Evolutionary conservation across 2,888 invertebrate genomes (phyloP).

Genomic region (Dermolepida albohirtum): DNA sequence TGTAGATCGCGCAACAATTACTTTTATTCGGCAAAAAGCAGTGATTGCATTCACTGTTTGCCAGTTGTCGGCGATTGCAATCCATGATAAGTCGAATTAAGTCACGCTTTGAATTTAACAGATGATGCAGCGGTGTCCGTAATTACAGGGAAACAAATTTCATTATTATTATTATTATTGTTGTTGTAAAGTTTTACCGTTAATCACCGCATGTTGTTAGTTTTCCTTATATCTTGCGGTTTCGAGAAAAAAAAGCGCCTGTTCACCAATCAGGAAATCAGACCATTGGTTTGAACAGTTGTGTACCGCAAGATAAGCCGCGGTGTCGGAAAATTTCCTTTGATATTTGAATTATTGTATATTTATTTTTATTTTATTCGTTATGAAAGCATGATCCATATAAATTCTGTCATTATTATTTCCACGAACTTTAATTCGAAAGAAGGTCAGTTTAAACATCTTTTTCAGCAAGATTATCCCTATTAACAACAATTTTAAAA

Average conservation of each 20-base stretch:
- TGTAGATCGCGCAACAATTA: background rate
- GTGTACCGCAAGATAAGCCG: constrained; percentile 17
- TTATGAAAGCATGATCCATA: too few relatives aligned
- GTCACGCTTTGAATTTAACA: constrained; percentile 25
- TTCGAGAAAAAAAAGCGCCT: background rate
- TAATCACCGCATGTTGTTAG: constrained; percentile 5
- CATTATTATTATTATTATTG: background rate
- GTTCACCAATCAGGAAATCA: constrained; percentile 16
- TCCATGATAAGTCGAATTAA: constrained; percentile 8
- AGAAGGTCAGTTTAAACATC: too few relatives aligned
- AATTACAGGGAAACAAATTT: constrained; percentile 30
- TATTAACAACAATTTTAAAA: too few relatives aligned
- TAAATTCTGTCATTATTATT: too few relatives aligned
- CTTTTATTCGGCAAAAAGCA: background rate
- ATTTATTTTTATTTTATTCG: too few relatives aligned
- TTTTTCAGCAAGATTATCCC: too few relatives aligned
- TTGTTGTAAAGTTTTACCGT: background rate
- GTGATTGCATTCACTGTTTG: background rate
- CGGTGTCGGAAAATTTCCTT: background rate
- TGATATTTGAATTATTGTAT: constrained; percentile 3
- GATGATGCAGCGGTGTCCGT: constrained; percentile 9
- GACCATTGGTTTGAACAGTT: constrained; percentile 2
- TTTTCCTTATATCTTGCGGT: constrained; percentile 16
- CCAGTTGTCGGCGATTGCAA: background rate
- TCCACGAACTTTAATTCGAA: too few relatives aligned